phyloP scores from a whole-genome alignment of 1,140 invertebrate species.

The Solenopsis fugax region DNA sequence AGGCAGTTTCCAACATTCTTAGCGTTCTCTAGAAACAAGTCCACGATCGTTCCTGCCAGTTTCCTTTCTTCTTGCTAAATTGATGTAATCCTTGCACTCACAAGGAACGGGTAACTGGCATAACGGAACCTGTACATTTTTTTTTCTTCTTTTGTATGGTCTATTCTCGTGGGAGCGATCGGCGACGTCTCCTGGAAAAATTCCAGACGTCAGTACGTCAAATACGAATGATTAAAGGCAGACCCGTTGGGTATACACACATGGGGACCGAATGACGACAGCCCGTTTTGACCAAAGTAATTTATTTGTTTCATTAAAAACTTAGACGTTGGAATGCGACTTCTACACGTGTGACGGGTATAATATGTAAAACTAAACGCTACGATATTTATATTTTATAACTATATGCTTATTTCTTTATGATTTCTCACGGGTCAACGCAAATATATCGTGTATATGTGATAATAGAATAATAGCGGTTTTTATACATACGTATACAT shows the following conservation, averaged over 20 bases:
- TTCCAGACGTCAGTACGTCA: background rate
- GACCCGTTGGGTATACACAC: background rate
- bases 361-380: conserved; percentile 86
- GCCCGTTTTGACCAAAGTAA: conserved; percentile 82
- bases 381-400: conserved; percentile 83
- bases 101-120: background rate
- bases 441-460: conserved; percentile 67
- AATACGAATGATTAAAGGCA: background rate
- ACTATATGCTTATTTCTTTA: conserved; percentile 76
- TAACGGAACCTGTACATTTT: background rate
- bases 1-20: background rate
- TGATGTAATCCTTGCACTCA: background rate
- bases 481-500: conserved; percentile 1
- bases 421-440: conserved; percentile 76
- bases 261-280: background rate
- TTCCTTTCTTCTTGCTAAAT: background rate
- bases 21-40: background rate
- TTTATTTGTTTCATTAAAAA: conserved; percentile 84
- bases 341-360: conserved; percentile 85
- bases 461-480: conserved; percentile 66
- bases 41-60: background rate
- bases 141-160: background rate
- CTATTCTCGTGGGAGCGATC: background rate
- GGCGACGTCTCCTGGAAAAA: background rate
- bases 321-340: conserved; percentile 85